Evolutionary conservation across 2,888 invertebrate genomes (phyloP).

Genomic region (Drosophila ezoana): DNA sequence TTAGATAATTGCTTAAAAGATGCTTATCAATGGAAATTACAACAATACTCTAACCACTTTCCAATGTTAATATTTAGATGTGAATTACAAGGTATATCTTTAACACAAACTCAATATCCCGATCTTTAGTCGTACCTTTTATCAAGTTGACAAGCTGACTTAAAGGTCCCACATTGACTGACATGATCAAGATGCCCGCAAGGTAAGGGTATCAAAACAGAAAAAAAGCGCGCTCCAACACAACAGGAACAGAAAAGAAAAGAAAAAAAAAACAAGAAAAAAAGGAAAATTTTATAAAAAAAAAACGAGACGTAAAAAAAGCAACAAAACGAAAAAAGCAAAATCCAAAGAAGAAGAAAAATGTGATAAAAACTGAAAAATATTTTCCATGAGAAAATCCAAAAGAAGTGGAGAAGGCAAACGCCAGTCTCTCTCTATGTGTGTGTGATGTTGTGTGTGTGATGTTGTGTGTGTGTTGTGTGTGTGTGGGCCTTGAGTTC

Average conservation of each 20-base stretch:
- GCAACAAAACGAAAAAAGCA: slow-evolving; percentile 58
- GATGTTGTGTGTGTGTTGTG: slow-evolving; percentile 26
- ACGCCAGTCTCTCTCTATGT: slow-evolving; percentile 26
- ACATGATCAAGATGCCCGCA: slow-evolving; percentile 13
- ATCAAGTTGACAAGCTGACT: no score
- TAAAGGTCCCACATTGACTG: no score
- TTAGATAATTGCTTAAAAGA: no score
- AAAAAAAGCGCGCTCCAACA: slow-evolving; percentile 59
- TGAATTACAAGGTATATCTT: no score
- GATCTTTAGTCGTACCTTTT: no score
- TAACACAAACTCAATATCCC: no score
- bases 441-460: slow-evolving; percentile 21
- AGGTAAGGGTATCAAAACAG: slow-evolving; percentile 50
- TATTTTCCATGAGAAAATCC: slow-evolving; percentile 82
- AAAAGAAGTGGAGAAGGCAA: slow-evolving; percentile 71
- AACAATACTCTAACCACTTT: no score
- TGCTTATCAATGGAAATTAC: no score
- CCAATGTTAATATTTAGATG: no score
- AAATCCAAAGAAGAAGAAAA: slow-evolving; percentile 80
- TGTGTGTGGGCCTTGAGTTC: slow-evolving; percentile 55
- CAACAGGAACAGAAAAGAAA: slow-evolving; percentile 55
- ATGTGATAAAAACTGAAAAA: slow-evolving; percentile 81
- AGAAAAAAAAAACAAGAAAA: slow-evolving; percentile 31
- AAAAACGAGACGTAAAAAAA: slow-evolving; percentile 45
- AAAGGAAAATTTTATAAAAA: slow-evolving; percentile 20